Evolutionary conservation across 2,797 vertebrate species (phyloP), one percentile per base, ranked within the genome.

Genomic region (Rhadinocentrus ornatus): DNA sequence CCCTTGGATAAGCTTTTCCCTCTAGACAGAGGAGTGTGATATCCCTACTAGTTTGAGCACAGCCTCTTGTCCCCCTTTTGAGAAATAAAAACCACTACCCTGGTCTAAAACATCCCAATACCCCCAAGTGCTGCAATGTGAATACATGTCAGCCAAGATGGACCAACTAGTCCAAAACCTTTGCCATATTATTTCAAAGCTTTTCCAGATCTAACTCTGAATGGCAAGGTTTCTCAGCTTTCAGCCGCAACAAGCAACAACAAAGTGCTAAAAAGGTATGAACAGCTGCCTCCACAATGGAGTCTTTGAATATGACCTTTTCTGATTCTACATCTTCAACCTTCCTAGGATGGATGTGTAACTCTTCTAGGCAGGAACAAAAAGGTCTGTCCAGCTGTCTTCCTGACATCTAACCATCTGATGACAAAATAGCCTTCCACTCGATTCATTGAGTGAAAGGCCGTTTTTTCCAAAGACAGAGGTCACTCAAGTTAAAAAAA

Each of bases 381-480:
- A n/a, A 60, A 53, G 46, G 57, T n/a, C 7, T 48, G 31, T 58
- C 39, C 39, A 55, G 50, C 18, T 29, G 55, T 57, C 31, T 10
- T 13, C 27, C 8, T 0, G 39, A 20, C 56, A 32, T 67, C 20
- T 1, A 22, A 46, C 54, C 22, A 57, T 67, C 56, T 67, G 37
- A 13, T 27, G 0, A 4, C 35, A 39, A n/a, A 11, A 46, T 20
- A 6, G 18, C 20, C 18, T 46, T 48, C 20, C n/a, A 57, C 9
- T 18, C 26, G 71, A 88, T 81, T 86, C 71, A 81, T 57, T 58
- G 69, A 10, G 13, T 34, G 16, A 39, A 26, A 27, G 58, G 35
- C 16, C 53, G 68, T 63, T 53, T 78, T 72, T 71, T 71, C 67
- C 57, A 69, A 65, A 72, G 44, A 61, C 26, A 78, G 79, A 81